Evolutionary conservation across 2,888 invertebrate genomes (phyloP).

Genomic region (Gortyna flavago): DNA sequence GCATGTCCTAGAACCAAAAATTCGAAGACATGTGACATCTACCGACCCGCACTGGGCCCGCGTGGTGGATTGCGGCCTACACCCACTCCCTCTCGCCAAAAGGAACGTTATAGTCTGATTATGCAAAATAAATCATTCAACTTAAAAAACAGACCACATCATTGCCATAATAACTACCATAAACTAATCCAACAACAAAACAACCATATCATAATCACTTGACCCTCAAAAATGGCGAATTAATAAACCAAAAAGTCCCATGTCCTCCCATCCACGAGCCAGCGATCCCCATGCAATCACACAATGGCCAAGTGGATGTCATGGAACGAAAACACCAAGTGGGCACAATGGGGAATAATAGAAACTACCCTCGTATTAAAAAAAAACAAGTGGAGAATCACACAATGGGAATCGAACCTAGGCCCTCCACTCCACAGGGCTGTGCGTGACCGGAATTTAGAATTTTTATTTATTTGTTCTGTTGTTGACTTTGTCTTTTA

Average conservation of each 20-base stretch:
- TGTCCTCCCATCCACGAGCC: slow-evolving; percentile 42
- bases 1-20: background rate
- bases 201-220: slow-evolving; percentile 74
- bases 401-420: slow-evolving; percentile 86
- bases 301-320: slow-evolving; percentile 82
- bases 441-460: slow-evolving; percentile 84
- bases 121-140: background rate
- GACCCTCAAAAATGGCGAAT: slow-evolving; percentile 79
- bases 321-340: slow-evolving; percentile 85
- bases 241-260: slow-evolving; percentile 76
- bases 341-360: slow-evolving; percentile 85
- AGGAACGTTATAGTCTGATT: background rate
- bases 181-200: slow-evolving; percentile 55
- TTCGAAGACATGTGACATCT: background rate
- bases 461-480: slow-evolving; percentile 68
- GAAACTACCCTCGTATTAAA: slow-evolving; percentile 88
- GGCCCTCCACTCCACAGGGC: slow-evolving; percentile 85
- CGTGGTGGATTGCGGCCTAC: no score
- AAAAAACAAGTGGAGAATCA: slow-evolving; percentile 87
- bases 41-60: background rate
- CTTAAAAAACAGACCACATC: background rate
- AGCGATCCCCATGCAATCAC: slow-evolving; percentile 60
- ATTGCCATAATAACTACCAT: slow-evolving; percentile 28
- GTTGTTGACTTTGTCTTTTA: slow-evolving; percentile 69
- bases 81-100: no score